These are phyloP conservation scores for Ectemnius lituratus DNA, from an alignment of 2,888 invertebrate genomes.

Conservation along the genomic window DNA sequence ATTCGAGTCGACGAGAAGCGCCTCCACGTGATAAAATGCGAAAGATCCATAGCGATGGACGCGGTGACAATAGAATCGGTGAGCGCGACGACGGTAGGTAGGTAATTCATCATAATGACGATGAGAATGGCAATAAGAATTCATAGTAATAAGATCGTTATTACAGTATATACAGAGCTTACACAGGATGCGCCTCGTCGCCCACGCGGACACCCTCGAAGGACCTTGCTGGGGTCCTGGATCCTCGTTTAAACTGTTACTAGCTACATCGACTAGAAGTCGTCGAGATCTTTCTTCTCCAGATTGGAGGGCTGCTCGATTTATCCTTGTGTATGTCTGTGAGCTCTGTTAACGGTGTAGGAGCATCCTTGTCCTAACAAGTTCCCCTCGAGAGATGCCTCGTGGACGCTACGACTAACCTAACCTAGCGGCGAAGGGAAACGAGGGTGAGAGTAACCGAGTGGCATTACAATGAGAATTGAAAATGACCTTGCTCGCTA, in stretches of 20 bases:
- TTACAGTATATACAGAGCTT: slow-evolving; percentile 74
- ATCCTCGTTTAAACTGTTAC: too few relatives aligned
- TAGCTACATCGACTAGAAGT: too few relatives aligned
- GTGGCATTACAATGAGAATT: neutral
- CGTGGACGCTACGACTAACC: neutral
- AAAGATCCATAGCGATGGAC: slow-evolving; percentile 6
- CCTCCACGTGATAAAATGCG: too few relatives aligned
- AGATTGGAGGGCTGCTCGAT: too few relatives aligned
- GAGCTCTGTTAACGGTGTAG: too few relatives aligned
- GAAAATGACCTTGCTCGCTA: neutral
- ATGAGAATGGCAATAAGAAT: neutral
- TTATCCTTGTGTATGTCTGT: too few relatives aligned
- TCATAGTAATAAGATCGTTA: slow-evolving; percentile 54
- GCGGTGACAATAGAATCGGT: neutral
- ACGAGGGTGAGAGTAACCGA: slow-evolving; percentile 3
- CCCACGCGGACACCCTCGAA: slow-evolving; percentile 43
- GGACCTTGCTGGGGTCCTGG: too few relatives aligned
- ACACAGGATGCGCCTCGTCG: slow-evolving; percentile 42
- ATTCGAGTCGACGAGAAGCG: too few relatives aligned
- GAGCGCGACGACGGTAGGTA: neutral
- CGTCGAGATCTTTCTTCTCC: too few relatives aligned
- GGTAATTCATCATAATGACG: slow-evolving; percentile 7
- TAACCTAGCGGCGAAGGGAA: neutral
- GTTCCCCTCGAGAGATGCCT: neutral
- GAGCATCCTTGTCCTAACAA: too few relatives aligned